Evolutionary conservation across 35 echinoderm and acorn worm species (phyloP), one percentile per base, ranked within the genome.

Genomic region (Strongylocentrotus purpuratus): DNA sequence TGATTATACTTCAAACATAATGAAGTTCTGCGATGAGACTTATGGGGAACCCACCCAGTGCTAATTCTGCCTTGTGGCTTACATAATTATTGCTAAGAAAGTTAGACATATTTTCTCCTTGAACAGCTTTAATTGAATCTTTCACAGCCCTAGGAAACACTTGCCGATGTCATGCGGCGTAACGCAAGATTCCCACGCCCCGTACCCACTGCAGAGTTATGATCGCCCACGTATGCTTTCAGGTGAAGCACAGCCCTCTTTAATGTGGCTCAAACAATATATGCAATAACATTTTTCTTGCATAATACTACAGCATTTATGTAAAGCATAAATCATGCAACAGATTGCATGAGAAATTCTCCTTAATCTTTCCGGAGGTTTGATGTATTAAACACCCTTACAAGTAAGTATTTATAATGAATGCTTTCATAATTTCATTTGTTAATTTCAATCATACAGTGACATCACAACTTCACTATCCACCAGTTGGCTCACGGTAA

Each of bases 61-160:
- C 22, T 78, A 78, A 78, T n/a, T 78, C 65, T 78, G 65, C 18
- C 4, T 78, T 7, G 65, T 7, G 25, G 65, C 65, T 78, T 78
- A 78, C 65, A 78, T 78, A 78, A 78, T 78, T 78, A 78, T 78
- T n/a, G 65, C 65, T 78, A 78, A 78, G 65, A 78, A 78, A 78
- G 65, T 78, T 7, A 78, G 65, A 78, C 25, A 78, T 78, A 28
- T 22, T 22, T 78, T n/a, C 22, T 22, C 65, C 65, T 78, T 78
- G 65, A 78, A 78, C 22, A 4, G 22, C 20, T 78, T 0, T 78
- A 78, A 78, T 78, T 78, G 65, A 78, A 78, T 78, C 65, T 78
- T 78, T 78, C 65, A 78, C 25, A 78, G 65, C 65, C 25, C 5
- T n/a, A 78, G 65, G 65, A 78, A 78, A 78, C 65, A 78, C 65